Base-by-base conservation (phyloP, 2,797 vertebrate species). In the Menidia menidia region DNA sequence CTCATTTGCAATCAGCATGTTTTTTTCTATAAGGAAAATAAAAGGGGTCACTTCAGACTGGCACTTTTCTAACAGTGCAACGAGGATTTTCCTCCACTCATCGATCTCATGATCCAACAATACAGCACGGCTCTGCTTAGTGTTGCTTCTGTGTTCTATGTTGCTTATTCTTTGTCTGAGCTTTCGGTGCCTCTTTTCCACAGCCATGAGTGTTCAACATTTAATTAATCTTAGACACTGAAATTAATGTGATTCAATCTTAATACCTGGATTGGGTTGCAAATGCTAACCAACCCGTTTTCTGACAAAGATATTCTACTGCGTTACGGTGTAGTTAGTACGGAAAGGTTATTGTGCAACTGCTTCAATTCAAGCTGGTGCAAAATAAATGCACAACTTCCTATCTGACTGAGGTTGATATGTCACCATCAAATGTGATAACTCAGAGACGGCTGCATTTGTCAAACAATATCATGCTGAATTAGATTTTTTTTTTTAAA, bases 341-440 rank as follows among this genome's bases (percentile, higher is more conserved):
- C 71, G 52, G 80, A 59, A 76, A 66, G 61, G n/a, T 63, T 77
- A 73, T 2, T 65, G 69, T 67, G 51, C 32, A 54, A 47, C 50
- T 81, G 67, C 60, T 77, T 68, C 57, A 67, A 16, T 41, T 78
- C 48, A 25, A 79, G 33, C 74, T 53, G 82, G 81, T 80, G 76
- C 77, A 82, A 73, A 77, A 80, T 11, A 76, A 82, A 43, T 71
- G 63, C 65, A 57, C 72, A 4, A 62, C 7, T n/a, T 56, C 52
- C 43, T 54, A 56, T 19, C 54, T 3, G 65, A 74, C 25, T 62
- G 57, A 84, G 68, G 58, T 66, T 71, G 35, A 74, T 33, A 59
- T 60, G 64, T 72, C 14, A 31, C 52, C 73, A 79, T 30, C 58
- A 81, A 58, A 62, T 68, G 63, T 64, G 55, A 50, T 68, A 57